Base-by-base conservation (phyloP, 1,140 invertebrate genomes). In the Cydia amplana region DNA sequence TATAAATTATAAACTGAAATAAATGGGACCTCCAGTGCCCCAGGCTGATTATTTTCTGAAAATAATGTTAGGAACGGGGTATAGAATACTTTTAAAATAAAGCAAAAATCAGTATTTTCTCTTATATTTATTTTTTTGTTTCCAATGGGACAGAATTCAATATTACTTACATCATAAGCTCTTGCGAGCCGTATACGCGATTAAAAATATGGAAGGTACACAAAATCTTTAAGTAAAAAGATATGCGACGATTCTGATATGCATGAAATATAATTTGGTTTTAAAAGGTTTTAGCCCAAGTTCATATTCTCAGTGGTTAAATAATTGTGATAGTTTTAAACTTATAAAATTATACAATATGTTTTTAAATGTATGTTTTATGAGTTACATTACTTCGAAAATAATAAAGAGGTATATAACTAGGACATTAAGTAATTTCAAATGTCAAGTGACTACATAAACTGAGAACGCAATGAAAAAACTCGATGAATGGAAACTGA, bases 111-210 rank as follows among this genome's bases (percentile, higher is more conserved):
- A 40, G n/a, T 70, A 36, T 32, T 67, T 67, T 32, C 32, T 36
- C 65, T 70, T 70, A 70, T 36, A 70, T 70, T 70, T 70, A 70
- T 36, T 70, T 70, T 67, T 70, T 70, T 16, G 16, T 70, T 70
- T 70, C 32, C 18, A 43, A 40, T 70, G 65, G 65, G 65, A 70
- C 32, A 36, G 65, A 70, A 70, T 70, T 70, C 16, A 70, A 70
- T 70, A 70, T 70, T 40, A 70, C 65, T 10, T 67, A 36, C 16
- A 18, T 32, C 23, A 43, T 43, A 60, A 60, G 55, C 55, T 23
- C 20, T 10, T 23, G 20, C 10, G 65, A 43, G 65, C 28, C 65
- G 65, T 70, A 70, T 70, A 70, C 65, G 32, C n/a, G 65, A 70
- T 70, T 70, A 43, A 70, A 70, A 70, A 36, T 70, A 36, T 20